Conservation (phyloP, 2,113 vertebrate genomes). For the Terrapene triunguis region DNA sequence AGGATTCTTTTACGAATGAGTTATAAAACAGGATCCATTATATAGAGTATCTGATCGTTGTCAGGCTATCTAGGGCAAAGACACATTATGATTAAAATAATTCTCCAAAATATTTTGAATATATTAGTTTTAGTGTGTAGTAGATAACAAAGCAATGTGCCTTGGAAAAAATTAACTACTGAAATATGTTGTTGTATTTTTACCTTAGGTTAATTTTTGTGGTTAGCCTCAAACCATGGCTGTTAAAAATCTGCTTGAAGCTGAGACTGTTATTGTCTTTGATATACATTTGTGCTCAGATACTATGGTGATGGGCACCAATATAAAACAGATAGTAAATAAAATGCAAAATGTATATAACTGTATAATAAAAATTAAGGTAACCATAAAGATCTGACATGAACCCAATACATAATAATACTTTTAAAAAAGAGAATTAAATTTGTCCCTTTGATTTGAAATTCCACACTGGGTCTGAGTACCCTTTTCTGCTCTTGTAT, state of each 20-base stretch:
- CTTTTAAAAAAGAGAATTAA: not conserved
- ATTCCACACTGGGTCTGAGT: not conserved
- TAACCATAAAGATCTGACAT: not conserved
- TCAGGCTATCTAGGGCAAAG: not conserved
- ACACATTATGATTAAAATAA: not conserved
- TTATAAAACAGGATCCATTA: not conserved
- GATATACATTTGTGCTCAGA: not conserved
- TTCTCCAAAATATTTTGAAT: not conserved
- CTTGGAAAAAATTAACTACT: not conserved
- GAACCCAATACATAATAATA: not conserved
- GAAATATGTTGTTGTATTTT: not conserved
- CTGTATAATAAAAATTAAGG: not conserved
- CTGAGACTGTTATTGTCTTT: conserved; percentile 3
- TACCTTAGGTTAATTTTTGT: not conserved
- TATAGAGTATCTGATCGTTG: not conserved
- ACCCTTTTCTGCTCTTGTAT: not conserved
- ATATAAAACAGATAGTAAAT: not conserved
- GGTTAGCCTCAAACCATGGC: not conserved
- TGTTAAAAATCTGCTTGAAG: not conserved
- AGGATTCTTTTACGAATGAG: conserved; percentile 16
- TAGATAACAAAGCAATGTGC: not conserved
- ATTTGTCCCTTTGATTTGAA: not conserved
- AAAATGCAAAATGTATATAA: not conserved
- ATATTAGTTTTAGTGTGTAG: not conserved
- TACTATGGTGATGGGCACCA: not conserved